Evolutionary conservation across 2,888 invertebrate species (phyloP), one percentile per base, ranked within the genome.

Genomic region (Hypomecis punctinalis): DNA sequence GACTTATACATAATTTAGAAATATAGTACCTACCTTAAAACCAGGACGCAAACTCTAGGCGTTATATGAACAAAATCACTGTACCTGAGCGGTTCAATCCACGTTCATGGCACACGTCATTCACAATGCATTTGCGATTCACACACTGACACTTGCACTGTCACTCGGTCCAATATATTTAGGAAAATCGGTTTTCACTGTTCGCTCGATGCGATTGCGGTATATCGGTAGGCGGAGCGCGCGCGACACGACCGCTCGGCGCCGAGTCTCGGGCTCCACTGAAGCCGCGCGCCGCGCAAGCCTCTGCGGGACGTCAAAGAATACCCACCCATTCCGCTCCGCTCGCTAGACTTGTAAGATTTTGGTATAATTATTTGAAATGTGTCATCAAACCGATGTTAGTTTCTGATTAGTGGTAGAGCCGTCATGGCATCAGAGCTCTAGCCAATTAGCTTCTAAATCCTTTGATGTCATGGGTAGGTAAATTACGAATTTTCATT

Each of bases 231-330:
- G 64, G 42, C 39, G 35, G 55, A 62, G 63, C 66, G 75, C 75
- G 76, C 78, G 76, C 79, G 77, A 69, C 65, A 79, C 87, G 85
- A 81, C 80, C 82, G 72, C 70, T 68, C 82, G 68, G 71, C 81
- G 72, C 82, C 75, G 76, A 70, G 77, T 74, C 89, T 75, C 91
- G 88, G 79, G 72, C 74, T 76, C 74, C 75, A 91, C 91, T 90
- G 84, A 76, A 63, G 61, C 56, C 73, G 72, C 77, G 81, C 79
- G 79, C 82, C 85, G 90, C 90, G 89, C 91, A 89, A 85, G 82
- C 84, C 85, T 85, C 85, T 80, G 81, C 85, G 81, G 83, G 71
- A 74, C 77, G 84, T 82, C 85, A 84, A 80, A 85, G 81, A 87
- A 80, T 83, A 83, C 76, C 76, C 77, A 76, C 77, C 81, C 80